Base-by-base conservation (phyloP, 2,888 invertebrate species). In the Biston betularia region DNA sequence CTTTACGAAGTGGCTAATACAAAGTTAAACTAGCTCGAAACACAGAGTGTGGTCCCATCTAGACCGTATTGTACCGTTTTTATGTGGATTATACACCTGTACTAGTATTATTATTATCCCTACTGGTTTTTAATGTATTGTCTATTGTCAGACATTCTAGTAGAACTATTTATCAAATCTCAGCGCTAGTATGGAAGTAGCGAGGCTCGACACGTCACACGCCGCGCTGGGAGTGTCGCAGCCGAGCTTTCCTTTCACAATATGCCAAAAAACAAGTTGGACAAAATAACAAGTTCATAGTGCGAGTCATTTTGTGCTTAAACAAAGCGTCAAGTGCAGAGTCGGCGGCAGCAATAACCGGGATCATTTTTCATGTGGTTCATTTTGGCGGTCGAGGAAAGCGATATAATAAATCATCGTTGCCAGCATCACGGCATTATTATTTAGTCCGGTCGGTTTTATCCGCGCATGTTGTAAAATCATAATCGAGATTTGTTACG, bases 291-390 rank as follows among this genome's bases (percentile, higher is more conserved):
- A 84, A 87, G 80, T 90, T 88, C 87, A 87, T 91, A 92, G 92
- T 89, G 87, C 86, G 87, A 92, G 89, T 92, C 92, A 91, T 92
- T 92, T 92, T 93, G 89, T 89, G 90, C 89, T 90, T 92, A 92
- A 92, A 93, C 92, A 93, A 91, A 92, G 90, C 92, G 92, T 92
- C 93, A 93, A 90, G 89, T 86, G 89, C 93, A 93, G 92, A 88
- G 89, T 87, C 87, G 89, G 84, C 88, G 88, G 82, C 87, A 88
- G 92, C 91, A 93, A 93, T 93, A 93, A 90, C 90, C 85, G 83
- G 82, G 89, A 92, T 91, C 92, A 92, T 93, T 93, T 93, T 93
- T 93, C 93, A 93, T 91, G 88, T 85, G 92, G 92, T 90, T 92
- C 90, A 92, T 93, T 92, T 90, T 87, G 87, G 89, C 90, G 89